Evolutionary conservation across 2,888 invertebrate species (phyloP).

Genomic region (Deroplatys truncata): DNA sequence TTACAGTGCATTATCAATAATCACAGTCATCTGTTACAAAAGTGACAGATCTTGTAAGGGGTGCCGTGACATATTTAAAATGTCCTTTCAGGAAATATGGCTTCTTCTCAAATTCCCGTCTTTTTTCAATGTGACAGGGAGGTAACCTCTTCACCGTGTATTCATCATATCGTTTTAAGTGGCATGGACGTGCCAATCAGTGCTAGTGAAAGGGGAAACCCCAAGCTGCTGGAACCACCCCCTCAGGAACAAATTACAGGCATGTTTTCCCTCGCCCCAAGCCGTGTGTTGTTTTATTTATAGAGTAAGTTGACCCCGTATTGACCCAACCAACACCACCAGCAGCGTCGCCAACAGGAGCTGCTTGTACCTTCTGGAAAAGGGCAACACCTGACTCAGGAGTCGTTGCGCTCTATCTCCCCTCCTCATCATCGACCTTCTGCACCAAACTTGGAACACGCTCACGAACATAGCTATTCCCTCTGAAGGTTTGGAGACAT

Average conservation of each 20-base stretch:
- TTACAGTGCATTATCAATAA: background rate
- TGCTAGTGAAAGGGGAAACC: background rate
- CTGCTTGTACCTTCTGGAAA: background rate
- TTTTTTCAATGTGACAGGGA: background rate
- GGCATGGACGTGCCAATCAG: background rate
- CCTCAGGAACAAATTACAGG: background rate
- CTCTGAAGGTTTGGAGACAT: too few relatives aligned
- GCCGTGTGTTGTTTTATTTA: conserved; percentile 11
- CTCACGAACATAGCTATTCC: too few relatives aligned
- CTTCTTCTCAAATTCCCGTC: background rate
- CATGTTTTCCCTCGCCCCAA: background rate
- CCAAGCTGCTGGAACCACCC: background rate
- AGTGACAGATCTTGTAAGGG: background rate
- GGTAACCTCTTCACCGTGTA: background rate
- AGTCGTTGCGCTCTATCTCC: background rate
- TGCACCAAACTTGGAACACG: background rate
- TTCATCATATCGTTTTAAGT: background rate
- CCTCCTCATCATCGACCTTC: background rate
- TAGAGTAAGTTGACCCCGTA: conserved; percentile 8
- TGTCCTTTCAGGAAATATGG: background rate
- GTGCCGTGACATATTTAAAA: background rate
- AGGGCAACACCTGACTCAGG: background rate
- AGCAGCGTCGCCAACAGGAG: background rate
- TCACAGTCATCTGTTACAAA: background rate
- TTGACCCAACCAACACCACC: background rate